A percentile compares a stretch with the other conserved stretches of the same genome.
These are phyloP conservation scores for Neosalanx taihuensis DNA, from an alignment of 2,797 vertebrate species.

Conservation along the genomic window DNA sequence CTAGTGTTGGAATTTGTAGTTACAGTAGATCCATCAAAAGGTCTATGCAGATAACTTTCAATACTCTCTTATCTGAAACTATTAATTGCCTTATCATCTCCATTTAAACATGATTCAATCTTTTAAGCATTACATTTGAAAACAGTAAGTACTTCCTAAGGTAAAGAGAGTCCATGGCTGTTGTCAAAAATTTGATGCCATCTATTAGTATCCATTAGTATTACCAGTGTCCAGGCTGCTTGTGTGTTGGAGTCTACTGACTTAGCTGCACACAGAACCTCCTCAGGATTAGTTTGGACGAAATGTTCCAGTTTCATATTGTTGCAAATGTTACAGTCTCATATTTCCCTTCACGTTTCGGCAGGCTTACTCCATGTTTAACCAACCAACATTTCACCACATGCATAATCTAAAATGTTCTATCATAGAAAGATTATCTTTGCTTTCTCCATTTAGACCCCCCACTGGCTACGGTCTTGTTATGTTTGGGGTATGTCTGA, in stretches of 20 bases:
- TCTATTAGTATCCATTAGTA: conserved; percentile 4
- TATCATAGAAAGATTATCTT: conserved; percentile 17
- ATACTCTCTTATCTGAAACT: background rate
- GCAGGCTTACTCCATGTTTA: conserved; percentile 25
- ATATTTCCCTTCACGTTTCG: conserved; percentile 18
- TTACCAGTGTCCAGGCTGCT: background rate
- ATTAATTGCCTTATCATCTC: background rate
- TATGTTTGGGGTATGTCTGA: background rate
- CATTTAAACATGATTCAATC: background rate
- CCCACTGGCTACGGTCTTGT: background rate
- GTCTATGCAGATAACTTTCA: background rate
- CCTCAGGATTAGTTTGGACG: conserved; percentile 27
- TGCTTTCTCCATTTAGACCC: background rate
- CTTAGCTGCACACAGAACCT: conserved; percentile 27
- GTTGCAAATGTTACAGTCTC: conserved; percentile 29
- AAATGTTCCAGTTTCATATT: conserved; percentile 39
- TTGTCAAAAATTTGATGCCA: background rate
- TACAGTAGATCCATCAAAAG: background rate
- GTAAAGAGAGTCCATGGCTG: background rate
- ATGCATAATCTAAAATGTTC: conserved; percentile 36
- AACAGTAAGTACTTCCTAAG: background rate
- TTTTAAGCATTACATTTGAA: background rate
- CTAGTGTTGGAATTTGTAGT: background rate
- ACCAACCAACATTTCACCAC: conserved; percentile 25
- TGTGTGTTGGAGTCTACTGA: background rate